These are phyloP conservation scores for Passer domesticus DNA, from an alignment of 2,113 vertebrate species.

Conservation along the genomic window DNA sequence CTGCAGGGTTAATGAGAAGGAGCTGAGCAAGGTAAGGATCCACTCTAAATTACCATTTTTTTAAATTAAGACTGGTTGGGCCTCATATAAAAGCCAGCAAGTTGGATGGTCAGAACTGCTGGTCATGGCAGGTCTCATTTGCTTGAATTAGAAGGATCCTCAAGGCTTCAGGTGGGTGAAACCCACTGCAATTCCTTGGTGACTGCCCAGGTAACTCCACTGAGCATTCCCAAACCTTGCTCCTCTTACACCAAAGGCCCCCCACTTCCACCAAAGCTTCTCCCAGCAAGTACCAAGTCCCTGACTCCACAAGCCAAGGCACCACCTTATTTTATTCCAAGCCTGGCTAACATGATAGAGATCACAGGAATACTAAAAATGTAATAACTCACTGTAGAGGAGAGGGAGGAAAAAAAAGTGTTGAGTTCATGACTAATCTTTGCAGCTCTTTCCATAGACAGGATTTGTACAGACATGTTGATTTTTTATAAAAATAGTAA, in stretches of 20 bases:
- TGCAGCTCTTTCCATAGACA: conserved; percentile 17
- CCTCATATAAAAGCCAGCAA: not conserved
- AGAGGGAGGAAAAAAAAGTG: not conserved
- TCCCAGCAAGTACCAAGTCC: not conserved
- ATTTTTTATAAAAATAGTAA: conserved; percentile 76
- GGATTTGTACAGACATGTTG: conserved; percentile 64
- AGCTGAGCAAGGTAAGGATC: not conserved
- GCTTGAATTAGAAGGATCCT: not conserved
- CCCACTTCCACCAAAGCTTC: not conserved
- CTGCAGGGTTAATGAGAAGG: not conserved
- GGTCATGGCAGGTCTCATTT: not conserved
- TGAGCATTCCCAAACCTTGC: not conserved
- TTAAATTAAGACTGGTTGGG: not conserved
- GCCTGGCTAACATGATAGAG: not conserved
- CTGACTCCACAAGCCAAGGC: not conserved
- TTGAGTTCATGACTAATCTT: conserved; percentile 19
- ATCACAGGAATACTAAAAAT: not conserved
- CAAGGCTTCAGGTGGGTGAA: not conserved
- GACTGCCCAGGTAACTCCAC: not conserved
- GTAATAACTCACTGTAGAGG: not conserved
- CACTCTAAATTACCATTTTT: not conserved
- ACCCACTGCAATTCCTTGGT: not conserved
- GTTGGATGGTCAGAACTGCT: not conserved
- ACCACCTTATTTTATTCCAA: not conserved
- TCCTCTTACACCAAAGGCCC: not conserved